Conservation (phyloP, 2,888 invertebrate species). For the Didymodactylos carnosus region DNA sequence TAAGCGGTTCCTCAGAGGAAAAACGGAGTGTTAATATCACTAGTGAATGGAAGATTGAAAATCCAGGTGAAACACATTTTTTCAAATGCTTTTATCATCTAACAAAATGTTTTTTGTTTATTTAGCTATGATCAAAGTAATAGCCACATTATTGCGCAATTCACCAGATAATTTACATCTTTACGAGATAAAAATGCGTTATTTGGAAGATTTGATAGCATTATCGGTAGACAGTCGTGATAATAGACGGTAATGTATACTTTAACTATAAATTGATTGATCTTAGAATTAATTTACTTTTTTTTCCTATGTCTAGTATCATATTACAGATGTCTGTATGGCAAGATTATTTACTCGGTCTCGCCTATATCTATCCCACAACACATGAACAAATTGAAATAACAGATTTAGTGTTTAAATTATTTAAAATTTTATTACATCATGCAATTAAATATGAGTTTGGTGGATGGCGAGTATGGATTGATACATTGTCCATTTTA, state of each 20-base stretch:
- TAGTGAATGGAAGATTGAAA: neutral
- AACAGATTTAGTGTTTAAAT: slow-evolving; percentile 87
- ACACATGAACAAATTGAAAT: slow-evolving; percentile 70
- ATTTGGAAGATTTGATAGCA: slow-evolving; percentile 91
- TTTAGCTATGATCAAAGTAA: slow-evolving; percentile 89
- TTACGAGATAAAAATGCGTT: slow-evolving; percentile 54
- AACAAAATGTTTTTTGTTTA: neutral
- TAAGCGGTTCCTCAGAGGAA: neutral
- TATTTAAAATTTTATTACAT: slow-evolving; percentile 88
- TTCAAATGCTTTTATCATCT: slow-evolving; percentile 12
- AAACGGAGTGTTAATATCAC: neutral
- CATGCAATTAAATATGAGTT: slow-evolving; percentile 98
- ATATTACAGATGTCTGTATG: slow-evolving; percentile 99
- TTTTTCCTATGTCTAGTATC: slow-evolving; percentile 37
- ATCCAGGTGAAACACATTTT: neutral
- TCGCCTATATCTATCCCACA: slow-evolving; percentile 83
- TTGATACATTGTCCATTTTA: slow-evolving; percentile 92
- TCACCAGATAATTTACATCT: slow-evolving; percentile 1
- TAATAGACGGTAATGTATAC: slow-evolving; percentile 45
- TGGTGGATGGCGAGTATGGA: slow-evolving; percentile 99
- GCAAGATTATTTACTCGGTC: slow-evolving; percentile 89
- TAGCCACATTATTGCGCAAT: slow-evolving; percentile 68
- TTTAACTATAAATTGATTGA: neutral
- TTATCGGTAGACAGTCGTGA: slow-evolving; percentile 93
- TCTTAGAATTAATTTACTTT: neutral